A percentile compares a stretch with the other conserved stretches of the same genome.
phyloP scores from a whole-genome alignment of 64 coral and sea anemone genomes.

The Platygyra sinensis region DNA sequence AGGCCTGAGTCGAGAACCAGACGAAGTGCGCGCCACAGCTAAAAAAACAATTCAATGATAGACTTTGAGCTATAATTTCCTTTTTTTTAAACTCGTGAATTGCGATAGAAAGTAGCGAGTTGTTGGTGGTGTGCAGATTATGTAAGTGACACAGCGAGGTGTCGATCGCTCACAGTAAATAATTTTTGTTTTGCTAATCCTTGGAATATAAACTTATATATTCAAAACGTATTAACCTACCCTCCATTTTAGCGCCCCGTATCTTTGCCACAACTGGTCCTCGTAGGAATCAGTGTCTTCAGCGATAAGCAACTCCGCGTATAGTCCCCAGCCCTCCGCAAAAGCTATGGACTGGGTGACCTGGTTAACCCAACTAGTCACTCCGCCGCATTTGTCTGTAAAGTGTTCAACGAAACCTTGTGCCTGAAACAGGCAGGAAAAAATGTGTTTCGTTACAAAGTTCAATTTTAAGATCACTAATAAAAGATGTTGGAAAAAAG shows the following conservation, averaged over 20 bases:
- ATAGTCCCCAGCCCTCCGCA: slow-evolving; percentile 86
- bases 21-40: slow-evolving; percentile 94
- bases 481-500: too few species aligned
- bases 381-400: slow-evolving; percentile 71
- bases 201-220: neutral
- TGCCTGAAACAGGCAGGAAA: slow-evolving; percentile 21
- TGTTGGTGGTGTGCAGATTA: too few species aligned
- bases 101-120: too few species aligned
- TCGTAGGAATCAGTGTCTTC: slow-evolving; percentile 80
- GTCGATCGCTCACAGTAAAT: too few species aligned
- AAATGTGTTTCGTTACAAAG: neutral
- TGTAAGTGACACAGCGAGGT: too few species aligned
- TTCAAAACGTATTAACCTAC: slow-evolving; percentile 13
- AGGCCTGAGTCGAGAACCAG: slow-evolving; percentile 87
- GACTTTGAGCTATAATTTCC: neutral
- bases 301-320: slow-evolving; percentile 74
- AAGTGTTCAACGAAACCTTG: slow-evolving; percentile 93
- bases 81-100: too few species aligned
- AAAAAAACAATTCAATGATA: neutral
- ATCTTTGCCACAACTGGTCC: slow-evolving; percentile 65
- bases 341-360: slow-evolving; percentile 51
- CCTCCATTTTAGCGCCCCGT: slow-evolving; percentile 95
- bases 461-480: too few species aligned
- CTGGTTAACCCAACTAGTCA: slow-evolving; percentile 70
- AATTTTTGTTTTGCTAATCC: too few species aligned